Evolutionary conservation across 2,113 vertebrate species (phyloP).

Genomic region (Argyrosomus japonicus): DNA sequence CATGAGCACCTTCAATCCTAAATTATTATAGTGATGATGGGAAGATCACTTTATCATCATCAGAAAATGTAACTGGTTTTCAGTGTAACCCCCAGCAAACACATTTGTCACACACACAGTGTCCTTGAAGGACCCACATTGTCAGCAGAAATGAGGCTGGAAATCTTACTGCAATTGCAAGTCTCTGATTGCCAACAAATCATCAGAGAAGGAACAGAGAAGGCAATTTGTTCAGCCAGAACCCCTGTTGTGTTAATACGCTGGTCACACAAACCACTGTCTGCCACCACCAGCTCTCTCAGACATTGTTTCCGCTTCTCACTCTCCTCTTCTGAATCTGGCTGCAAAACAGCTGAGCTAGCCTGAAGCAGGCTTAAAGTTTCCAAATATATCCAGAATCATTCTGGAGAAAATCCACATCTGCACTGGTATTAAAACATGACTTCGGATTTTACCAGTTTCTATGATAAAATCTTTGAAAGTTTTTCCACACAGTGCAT

Average conservation of each 20-base stretch:
- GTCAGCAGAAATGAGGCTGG: background rate
- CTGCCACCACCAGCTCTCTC: constrained; percentile 10
- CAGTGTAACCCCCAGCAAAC: background rate
- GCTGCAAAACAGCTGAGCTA: constrained; percentile 15
- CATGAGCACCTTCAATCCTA: too few species aligned
- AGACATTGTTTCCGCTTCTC: background rate
- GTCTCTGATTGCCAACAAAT: constrained; percentile 24
- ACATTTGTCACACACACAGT: background rate
- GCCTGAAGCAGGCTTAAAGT: background rate
- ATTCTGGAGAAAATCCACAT: background rate
- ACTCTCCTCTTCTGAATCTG: constrained; percentile 6
- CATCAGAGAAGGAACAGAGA: constrained; percentile 22
- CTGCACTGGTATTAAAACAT: background rate
- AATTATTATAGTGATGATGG: too few species aligned
- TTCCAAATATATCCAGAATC: background rate
- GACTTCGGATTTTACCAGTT: background rate
- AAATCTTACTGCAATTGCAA: constrained; percentile 6
- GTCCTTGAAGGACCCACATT: constrained; percentile 3
- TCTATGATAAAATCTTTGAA: background rate
- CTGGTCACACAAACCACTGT: constrained; percentile 38
- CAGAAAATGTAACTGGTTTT: background rate
- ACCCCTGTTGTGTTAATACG: constrained; percentile 49
- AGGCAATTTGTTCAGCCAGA: constrained; percentile 45
- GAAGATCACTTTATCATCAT: too few species aligned
- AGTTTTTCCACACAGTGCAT: background rate